These are phyloP conservation scores for Dreissena rostriformis DNA, from an alignment of 1,140 invertebrate genomes.

Conservation along the genomic window DNA sequence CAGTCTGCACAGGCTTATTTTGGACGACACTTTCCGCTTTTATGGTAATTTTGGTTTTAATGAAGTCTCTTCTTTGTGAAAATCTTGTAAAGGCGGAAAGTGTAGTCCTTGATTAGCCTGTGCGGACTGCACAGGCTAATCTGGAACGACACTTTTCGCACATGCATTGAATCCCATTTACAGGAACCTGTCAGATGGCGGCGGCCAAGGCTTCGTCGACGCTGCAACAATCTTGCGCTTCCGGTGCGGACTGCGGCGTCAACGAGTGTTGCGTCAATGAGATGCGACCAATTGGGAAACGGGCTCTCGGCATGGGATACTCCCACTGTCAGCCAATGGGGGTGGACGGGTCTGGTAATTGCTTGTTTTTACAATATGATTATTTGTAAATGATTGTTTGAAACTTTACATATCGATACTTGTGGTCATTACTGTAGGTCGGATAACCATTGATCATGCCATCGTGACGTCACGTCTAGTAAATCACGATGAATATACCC, in stretches of 20 bases:
- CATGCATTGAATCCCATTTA: neutral
- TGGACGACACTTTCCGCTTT: neutral
- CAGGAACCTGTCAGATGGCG: constrained; percentile 2
- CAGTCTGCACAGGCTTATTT: too few relatives aligned
- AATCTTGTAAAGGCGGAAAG: neutral
- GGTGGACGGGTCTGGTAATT: constrained; percentile 18
- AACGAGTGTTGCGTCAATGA: constrained; percentile 35
- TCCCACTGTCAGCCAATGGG: constrained; percentile 28
- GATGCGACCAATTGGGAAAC: constrained; percentile 36
- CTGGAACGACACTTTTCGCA: neutral
- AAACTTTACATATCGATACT: neutral
- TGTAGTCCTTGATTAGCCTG: neutral
- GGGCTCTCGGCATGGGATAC: neutral
- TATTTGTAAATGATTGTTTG: neutral
- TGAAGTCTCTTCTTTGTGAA: neutral
- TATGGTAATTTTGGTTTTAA: neutral
- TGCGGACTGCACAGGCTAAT: neutral
- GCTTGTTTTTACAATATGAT: neutral
- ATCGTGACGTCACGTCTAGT: neutral
- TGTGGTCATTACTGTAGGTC: neutral
- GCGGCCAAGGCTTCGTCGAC: neutral
- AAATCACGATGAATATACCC: neutral
- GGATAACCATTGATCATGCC: neutral
- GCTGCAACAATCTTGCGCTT: constrained; percentile 28
- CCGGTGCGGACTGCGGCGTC: constrained; percentile 39